Conservation (phyloP, 2,797 vertebrate genomes). For the Helarctos malayanus region DNA sequence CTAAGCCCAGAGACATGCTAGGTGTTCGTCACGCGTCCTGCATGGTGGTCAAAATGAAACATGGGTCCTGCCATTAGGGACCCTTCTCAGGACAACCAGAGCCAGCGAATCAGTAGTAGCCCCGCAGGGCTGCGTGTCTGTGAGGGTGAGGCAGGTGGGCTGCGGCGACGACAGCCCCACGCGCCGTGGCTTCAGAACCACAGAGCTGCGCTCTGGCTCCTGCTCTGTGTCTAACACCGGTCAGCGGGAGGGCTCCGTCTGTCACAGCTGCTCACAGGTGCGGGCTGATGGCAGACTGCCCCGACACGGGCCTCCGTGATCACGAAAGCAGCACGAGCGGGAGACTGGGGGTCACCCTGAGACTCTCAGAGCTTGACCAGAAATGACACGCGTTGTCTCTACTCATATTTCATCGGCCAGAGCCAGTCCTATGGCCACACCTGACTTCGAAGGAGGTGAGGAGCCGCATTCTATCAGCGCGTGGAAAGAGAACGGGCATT, state of each 20-base stretch:
- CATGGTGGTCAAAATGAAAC: not conserved
- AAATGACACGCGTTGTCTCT: not conserved
- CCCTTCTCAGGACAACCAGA: not conserved
- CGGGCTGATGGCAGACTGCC: fast-evolving
- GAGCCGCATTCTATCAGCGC: fast-evolving
- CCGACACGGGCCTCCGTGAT: fast-evolving
- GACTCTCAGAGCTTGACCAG: fast-evolving
- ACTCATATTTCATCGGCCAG: fast-evolving
- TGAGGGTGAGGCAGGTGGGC: not conserved
- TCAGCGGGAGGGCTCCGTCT: not conserved
- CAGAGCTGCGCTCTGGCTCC: not conserved
- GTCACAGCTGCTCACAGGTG: fast-evolving
- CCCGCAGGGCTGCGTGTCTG: fast-evolving
- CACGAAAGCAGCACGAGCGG: too few species aligned
- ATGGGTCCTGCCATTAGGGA: not conserved
- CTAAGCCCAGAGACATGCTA: not conserved
- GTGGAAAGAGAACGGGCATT: not conserved
- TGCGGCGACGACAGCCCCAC: fast-evolving
- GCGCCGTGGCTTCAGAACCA: fast-evolving
- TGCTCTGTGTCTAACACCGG: fast-evolving
- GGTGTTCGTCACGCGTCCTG: not conserved
- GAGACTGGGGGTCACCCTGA: fast-evolving
- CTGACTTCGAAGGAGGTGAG: not conserved
- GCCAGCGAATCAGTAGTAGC: fast-evolving
- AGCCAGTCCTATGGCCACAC: not conserved